Evolutionary conservation across 1,140 invertebrate species (phyloP).

Genomic region (Mactra quadrangularis): DNA sequence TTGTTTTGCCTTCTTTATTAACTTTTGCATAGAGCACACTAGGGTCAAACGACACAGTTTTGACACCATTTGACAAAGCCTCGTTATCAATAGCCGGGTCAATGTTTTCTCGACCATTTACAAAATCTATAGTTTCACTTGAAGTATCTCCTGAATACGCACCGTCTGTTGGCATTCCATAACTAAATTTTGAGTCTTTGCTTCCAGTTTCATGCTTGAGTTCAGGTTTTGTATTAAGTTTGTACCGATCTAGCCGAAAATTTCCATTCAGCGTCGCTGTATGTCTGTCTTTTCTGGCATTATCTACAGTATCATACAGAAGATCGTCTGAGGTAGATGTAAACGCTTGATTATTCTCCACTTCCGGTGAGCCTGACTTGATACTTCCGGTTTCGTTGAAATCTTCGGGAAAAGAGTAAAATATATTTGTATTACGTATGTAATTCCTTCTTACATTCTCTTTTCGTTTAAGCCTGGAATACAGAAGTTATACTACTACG

Average conservation of each 20-base stretch:
- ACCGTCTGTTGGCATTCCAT: conserved; percentile 36
- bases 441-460: conserved; percentile 48
- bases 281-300: too few species aligned
- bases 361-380: conserved; percentile 31
- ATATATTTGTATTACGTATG: conserved; percentile 58
- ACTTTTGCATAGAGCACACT: conserved; percentile 36
- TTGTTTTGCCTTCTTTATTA: conserved; percentile 43
- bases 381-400: conserved; percentile 48
- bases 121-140: conserved; percentile 38
- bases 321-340: conserved; percentile 1
- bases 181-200: neutral
- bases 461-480: conserved; percentile 49
- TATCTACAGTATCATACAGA: neutral
- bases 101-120: neutral
- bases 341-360: conserved; percentile 10
- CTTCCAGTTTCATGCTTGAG: neutral
- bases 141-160: conserved; percentile 20
- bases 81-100: neutral
- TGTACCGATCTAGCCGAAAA: neutral
- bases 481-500: neutral
- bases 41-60: conserved; percentile 34
- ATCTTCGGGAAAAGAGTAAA: conserved; percentile 62
- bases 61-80: conserved; percentile 14
- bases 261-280: neutral
- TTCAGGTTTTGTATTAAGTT: neutral